Conservation (phyloP, 2,797 vertebrate genomes). For the Xiphophorus birchmanni region DNA sequence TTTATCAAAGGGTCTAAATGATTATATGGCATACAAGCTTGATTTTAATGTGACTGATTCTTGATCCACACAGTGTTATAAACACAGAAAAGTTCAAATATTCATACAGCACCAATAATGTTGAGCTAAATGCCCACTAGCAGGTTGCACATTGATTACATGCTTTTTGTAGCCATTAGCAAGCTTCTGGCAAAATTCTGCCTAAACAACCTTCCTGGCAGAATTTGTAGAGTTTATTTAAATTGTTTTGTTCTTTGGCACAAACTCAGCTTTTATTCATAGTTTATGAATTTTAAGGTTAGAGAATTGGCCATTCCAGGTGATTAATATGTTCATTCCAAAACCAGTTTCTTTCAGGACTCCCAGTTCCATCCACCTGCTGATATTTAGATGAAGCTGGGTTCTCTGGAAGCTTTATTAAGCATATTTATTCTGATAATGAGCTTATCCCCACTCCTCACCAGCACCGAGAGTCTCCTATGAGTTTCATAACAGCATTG, state of each 20-base stretch:
- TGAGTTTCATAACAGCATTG: background rate
- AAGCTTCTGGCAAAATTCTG: background rate
- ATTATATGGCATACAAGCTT: background rate
- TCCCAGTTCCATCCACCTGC: background rate
- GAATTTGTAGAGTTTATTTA: background rate
- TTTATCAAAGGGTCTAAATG: background rate
- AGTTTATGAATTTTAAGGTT: background rate
- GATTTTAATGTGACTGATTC: background rate
- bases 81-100: background rate
- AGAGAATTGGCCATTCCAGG: background rate
- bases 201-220: background rate
- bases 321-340: background rate
- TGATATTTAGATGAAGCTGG: background rate
- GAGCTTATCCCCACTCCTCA: background rate
- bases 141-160: background rate
- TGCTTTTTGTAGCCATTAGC: background rate
- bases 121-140: background rate
- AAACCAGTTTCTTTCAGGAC: background rate
- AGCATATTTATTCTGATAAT: conserved; percentile 1
- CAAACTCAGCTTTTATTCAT: background rate
- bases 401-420: background rate
- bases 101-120: background rate
- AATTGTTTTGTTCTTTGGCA: background rate
- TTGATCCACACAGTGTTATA: background rate
- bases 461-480: background rate